These are phyloP conservation scores for Drusus annulatus DNA, from an alignment of 1,140 invertebrate species.

Conservation along the genomic window DNA sequence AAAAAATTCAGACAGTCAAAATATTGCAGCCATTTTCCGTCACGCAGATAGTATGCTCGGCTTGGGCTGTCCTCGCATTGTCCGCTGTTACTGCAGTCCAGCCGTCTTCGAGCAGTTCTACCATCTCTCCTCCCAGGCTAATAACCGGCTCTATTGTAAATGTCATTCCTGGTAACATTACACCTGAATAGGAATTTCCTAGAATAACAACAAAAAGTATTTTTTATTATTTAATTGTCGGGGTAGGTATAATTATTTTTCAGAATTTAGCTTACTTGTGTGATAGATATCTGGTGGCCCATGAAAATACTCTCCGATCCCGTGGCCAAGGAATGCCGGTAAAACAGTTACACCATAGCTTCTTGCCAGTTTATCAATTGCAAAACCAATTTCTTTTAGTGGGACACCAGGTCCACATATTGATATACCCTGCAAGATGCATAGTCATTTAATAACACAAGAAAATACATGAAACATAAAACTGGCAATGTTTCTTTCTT, in stretches of 20 bases:
- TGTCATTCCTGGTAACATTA: slow-evolving; percentile 90
- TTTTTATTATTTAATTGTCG: too few relatives aligned
- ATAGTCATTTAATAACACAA: too few relatives aligned
- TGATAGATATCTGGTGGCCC: slow-evolving; percentile 92
- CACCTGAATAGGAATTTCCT: slow-evolving; percentile 81
- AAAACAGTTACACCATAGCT: slow-evolving; percentile 79
- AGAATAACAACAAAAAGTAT: slow-evolving; percentile 56
- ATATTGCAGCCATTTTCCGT: slow-evolving; percentile 82
- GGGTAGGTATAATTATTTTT: too few relatives aligned
- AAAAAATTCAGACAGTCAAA: slow-evolving; percentile 70
- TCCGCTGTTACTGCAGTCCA: slow-evolving; percentile 91
- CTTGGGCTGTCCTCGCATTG: slow-evolving; percentile 87
- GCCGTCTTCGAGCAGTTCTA: slow-evolving; percentile 84
- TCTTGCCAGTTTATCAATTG: slow-evolving; percentile 78
- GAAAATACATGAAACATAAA: too few relatives aligned
- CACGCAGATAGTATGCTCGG: slow-evolving; percentile 93
- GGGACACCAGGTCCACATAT: slow-evolving; percentile 83
- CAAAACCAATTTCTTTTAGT: slow-evolving; percentile 83
- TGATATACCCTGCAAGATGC: slow-evolving; percentile 78
- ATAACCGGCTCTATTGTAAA: slow-evolving; percentile 96
- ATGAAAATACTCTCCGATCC: slow-evolving; percentile 94
- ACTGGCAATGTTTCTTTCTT: too few relatives aligned
- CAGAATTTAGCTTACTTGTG: slow-evolving; percentile 67
- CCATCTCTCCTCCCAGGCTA: slow-evolving; percentile 78
- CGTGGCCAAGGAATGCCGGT: slow-evolving; percentile 90